These are phyloP conservation scores for Artibeus lituratus DNA, from an alignment of 2,797 vertebrate genomes.

Conservation along the genomic window DNA sequence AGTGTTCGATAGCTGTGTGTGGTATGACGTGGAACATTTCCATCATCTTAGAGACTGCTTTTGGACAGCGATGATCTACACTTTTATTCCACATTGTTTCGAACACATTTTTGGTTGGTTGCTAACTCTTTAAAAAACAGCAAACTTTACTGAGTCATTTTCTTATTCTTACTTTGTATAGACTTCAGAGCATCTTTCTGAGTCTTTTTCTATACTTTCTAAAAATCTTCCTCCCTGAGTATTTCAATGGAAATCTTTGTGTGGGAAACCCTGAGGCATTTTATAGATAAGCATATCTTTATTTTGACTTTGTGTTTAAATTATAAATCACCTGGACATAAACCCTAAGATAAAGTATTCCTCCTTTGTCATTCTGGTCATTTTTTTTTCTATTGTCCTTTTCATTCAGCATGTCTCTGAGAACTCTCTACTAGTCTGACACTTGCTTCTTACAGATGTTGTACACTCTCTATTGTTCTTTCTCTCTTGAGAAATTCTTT, in stretches of 20 bases:
- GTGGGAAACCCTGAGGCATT: not conserved
- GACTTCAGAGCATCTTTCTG: not conserved
- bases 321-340: not conserved
- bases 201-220: not conserved
- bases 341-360: not conserved
- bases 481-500: not conserved
- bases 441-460: not conserved
- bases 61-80: not conserved
- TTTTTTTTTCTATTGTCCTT: not conserved
- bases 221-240: not conserved
- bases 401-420: not conserved
- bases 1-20: not conserved
- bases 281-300: not conserved
- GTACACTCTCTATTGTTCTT: not conserved
- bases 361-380: not conserved
- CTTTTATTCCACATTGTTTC: not conserved
- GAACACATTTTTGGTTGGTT: not conserved
- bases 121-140: not conserved
- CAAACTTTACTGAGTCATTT: not conserved
- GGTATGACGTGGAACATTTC: not conserved
- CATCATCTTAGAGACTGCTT: not conserved
- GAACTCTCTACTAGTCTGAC: not conserved
- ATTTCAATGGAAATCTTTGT: not conserved
- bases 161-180: not conserved
- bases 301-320: conserved; percentile 10